Percentiles rank a stretch among this genome's conserved stretches.
Conservation (phyloP, 2,888 invertebrate species). For the Alloplasta piceator region DNA sequence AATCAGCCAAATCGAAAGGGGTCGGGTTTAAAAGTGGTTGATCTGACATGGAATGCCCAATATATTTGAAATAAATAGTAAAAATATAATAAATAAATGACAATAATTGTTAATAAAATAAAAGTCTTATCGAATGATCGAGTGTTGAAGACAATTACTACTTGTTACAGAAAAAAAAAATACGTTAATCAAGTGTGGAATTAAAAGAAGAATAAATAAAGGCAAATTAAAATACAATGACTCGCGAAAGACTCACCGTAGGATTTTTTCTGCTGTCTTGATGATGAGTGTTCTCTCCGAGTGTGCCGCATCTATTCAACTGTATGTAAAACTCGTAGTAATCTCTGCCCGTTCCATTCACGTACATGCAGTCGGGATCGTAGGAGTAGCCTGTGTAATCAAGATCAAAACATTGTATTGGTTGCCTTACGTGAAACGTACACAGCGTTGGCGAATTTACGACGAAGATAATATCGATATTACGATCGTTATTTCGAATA, state of each 20-base stretch:
- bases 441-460: neutral
- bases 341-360: conserved; percentile 95
- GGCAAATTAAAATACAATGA: conserved; percentile 9
- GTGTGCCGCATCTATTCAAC: conserved; percentile 95
- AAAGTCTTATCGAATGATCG: neutral
- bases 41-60: too few relatives aligned
- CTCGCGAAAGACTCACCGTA: conserved; percentile 86
- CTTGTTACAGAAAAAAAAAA: neutral
- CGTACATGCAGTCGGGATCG: conserved; percentile 97
- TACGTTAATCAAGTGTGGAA: neutral
- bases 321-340: conserved; percentile 97
- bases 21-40: too few relatives aligned
- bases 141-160: conserved; percentile 12
- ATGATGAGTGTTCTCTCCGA: conserved; percentile 94
- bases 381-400: conserved; percentile 92
- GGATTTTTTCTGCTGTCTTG: conserved; percentile 94
- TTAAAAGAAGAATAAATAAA: neutral
- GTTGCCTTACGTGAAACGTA: too few relatives aligned
- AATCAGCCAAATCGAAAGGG: too few relatives aligned
- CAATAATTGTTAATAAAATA: neutral
- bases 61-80: too few relatives aligned
- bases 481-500: conserved; percentile 25
- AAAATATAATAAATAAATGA: too few relatives aligned
- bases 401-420: conserved; percentile 64
- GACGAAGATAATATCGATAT: conserved; percentile 37